phyloP scores from a whole-genome alignment of 2,888 invertebrate genomes.

The Lithophane leautieri region DNA sequence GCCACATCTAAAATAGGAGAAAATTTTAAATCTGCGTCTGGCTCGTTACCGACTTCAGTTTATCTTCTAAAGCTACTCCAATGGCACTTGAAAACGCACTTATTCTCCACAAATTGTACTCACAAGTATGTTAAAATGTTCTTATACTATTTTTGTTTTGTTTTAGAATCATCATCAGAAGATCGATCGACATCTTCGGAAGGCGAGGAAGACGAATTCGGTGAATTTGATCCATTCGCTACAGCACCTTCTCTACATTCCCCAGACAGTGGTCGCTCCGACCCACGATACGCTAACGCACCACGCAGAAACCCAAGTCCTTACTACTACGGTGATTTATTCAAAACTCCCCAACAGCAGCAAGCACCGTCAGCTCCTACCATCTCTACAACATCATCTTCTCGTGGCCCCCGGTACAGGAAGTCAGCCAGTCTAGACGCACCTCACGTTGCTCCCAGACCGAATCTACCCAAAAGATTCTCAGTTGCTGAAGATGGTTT shows the following conservation, averaged over 20 bases:
- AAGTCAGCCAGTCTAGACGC: slow-evolving; percentile 94
- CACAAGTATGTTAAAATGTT: not conserved
- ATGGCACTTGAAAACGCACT: slow-evolving; percentile 16
- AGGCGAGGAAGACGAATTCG: slow-evolving; percentile 91
- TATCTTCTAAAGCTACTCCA: slow-evolving; percentile 63
- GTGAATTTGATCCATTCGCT: slow-evolving; percentile 88
- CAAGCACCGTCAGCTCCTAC: slow-evolving; percentile 88
- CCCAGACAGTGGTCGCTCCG: slow-evolving; percentile 92
- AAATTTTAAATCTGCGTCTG: slow-evolving; percentile 73
- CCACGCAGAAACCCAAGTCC: slow-evolving; percentile 94
- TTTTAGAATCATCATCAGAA: slow-evolving; percentile 86
- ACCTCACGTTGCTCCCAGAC: slow-evolving; percentile 92
- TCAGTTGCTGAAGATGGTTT: slow-evolving; percentile 93
- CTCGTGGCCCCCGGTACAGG: slow-evolving; percentile 91
- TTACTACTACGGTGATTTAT: slow-evolving; percentile 95
- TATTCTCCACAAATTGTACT: not conserved
- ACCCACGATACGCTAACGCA: slow-evolving; percentile 89
- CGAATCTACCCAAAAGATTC: slow-evolving; percentile 92
- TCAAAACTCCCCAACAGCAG: slow-evolving; percentile 87
- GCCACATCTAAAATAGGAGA: slow-evolving; percentile 74
- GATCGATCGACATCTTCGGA: slow-evolving; percentile 89
- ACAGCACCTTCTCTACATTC: slow-evolving; percentile 92
- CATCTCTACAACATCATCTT: slow-evolving; percentile 84
- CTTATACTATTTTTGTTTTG: slow-evolving; percentile 64
- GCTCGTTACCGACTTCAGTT: slow-evolving; percentile 75